Conservation (phyloP, 2,888 invertebrate genomes). For the Diaprepes abbreviatus region DNA sequence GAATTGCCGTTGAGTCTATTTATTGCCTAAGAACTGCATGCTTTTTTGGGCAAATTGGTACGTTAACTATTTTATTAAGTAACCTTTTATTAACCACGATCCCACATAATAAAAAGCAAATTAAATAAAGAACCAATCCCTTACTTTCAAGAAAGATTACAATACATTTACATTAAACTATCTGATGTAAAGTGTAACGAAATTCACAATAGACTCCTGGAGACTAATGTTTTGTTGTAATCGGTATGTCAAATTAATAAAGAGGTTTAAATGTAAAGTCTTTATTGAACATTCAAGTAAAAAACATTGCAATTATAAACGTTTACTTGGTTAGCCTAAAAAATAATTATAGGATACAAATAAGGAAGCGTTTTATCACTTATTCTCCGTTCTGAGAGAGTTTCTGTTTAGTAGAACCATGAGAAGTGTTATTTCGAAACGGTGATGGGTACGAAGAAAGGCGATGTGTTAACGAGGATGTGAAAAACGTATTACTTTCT, state of each 20-base stretch:
- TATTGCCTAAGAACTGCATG: too few species aligned
- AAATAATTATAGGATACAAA: constrained; percentile 2
- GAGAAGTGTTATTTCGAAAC: not conserved
- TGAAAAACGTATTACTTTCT: not conserved
- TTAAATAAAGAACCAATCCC: not conserved
- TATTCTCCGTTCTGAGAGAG: not conserved
- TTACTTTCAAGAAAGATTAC: constrained; percentile 1
- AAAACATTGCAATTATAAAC: not conserved
- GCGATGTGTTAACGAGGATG: not conserved
- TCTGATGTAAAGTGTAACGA: constrained; percentile 14
- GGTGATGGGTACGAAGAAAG: not conserved
- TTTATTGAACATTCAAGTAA: not conserved
- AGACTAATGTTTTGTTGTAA: constrained; percentile 11
- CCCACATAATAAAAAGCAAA: not conserved
- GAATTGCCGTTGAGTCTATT: too few species aligned
- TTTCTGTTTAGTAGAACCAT: not conserved
- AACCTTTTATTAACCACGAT: not conserved
- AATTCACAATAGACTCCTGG: constrained; percentile 8
- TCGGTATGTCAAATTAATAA: constrained; percentile 21
- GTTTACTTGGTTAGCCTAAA: not conserved
- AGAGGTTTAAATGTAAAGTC: constrained; percentile 12
- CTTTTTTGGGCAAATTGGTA: not conserved
- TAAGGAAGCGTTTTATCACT: not conserved
- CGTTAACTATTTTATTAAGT: not conserved
- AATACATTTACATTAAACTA: constrained; percentile 1